Percentiles rank a stretch among this genome's conserved stretches.
These are phyloP conservation scores for Lutjanus campechanus DNA, from an alignment of 2,797 vertebrate genomes.

Conservation along the genomic window DNA sequence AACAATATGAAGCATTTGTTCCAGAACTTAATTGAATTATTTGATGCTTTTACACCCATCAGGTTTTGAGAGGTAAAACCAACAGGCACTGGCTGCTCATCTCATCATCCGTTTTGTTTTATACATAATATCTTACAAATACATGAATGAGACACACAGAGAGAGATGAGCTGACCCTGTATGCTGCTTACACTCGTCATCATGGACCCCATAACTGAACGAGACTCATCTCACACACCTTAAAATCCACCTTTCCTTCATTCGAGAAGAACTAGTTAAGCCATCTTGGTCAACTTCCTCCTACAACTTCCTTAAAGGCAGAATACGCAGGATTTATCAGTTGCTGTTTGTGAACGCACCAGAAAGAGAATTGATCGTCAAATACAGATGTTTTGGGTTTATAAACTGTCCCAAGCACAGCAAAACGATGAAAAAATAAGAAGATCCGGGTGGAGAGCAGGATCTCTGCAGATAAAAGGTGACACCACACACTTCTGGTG, in stretches of 20 bases:
- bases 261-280: not conserved
- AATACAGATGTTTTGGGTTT: too few species aligned
- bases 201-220: not conserved
- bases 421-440: too few species aligned
- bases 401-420: too few species aligned
- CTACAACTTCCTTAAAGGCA: not conserved
- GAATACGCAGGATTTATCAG: too few species aligned
- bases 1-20: not conserved
- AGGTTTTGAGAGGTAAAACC: slow-evolving; percentile 1
- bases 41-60: too few species aligned
- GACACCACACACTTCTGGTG: too few species aligned
- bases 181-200: not conserved
- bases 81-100: not conserved
- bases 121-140: not conserved
- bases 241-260: slow-evolving; percentile 3
- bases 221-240: not conserved
- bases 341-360: too few species aligned
- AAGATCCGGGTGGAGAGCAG: too few species aligned
- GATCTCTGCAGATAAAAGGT: too few species aligned
- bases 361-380: too few species aligned
- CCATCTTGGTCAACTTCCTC: slow-evolving; percentile 4
- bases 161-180: not conserved
- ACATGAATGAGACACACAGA: not conserved
- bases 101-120: not conserved
- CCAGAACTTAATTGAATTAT: not conserved